Base-by-base conservation (phyloP, 1,140 invertebrate genomes). In the Hyles vespertilio region DNA sequence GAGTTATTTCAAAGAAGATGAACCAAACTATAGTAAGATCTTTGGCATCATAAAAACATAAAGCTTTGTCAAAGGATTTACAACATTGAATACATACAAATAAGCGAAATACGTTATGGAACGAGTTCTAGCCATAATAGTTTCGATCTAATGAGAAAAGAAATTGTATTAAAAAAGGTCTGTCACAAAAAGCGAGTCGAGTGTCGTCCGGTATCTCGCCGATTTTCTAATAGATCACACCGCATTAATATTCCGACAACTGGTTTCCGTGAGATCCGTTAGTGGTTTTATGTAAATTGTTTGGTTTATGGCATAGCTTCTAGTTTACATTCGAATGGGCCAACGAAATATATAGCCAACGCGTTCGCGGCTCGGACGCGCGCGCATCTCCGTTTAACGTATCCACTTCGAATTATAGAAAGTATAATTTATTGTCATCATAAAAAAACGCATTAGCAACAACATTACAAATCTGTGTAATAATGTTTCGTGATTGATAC, bases 221-320 rank as follows among this genome's bases (percentile, higher is more conserved):
- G 85, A 88, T 86, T 88, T 84, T 88, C 83, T 86, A 88, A 88
- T 86, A 88, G 78, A 86, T 88, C 85, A 88, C 83, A 65, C 8
- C 55, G 66, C 83, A 88, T 85, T 88, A 84, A 85, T 84, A 82
- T 79, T 67, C 72, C 65, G 48, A 51, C 56, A 74, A 88, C 85
- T 74, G 77, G 85, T 88, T 86, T 69, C 78, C 65, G 70, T 75
- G 79, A 86, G 84, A 87, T 87, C 85, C 85, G 85, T 88, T 88
- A 88, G 79, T 79, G 72, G 83, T 78, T 82, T 82, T 87, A 87
- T 87, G 83, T 87, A 81, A 87, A 87, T 87, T 77, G 77, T 80
- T 80, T 76, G 64, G 71, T 85, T 85, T 86, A 84, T 83, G 69
- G 74, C 72, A 53, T 56, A 59, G 77, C 81, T 85, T 68, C 80